Evolutionary conservation across 2,113 vertebrate species (phyloP).

Genomic region (Micronycteris hirsuta): DNA sequence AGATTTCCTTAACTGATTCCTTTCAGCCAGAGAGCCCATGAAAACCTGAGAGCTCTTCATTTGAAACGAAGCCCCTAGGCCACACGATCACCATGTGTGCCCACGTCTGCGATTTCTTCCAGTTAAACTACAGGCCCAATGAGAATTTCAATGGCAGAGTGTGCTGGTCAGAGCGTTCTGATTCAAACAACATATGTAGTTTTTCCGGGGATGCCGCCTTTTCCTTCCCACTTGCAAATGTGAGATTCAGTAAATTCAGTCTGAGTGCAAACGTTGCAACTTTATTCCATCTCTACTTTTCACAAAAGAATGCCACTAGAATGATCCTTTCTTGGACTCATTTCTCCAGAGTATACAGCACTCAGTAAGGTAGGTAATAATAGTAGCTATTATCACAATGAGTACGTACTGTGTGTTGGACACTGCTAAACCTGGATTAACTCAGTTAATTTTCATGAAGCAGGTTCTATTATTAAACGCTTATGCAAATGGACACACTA

Average conservation of each 20-base stretch:
- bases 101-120: background rate
- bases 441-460: background rate
- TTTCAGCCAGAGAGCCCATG: background rate
- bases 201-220: background rate
- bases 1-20: constrained; percentile 1
- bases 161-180: background rate
- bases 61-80: background rate
- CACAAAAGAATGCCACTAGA: background rate
- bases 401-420: background rate
- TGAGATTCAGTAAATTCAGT: background rate
- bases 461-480: background rate
- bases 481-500: background rate
- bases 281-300: background rate
- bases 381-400: background rate
- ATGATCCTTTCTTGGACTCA: background rate
- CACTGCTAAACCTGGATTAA: background rate
- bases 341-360: background rate
- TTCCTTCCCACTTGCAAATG: background rate
- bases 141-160: background rate
- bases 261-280: background rate
- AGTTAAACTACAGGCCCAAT: background rate
- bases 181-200: background rate
- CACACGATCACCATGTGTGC: background rate
- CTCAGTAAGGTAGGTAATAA: background rate
- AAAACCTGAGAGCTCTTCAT: background rate